Conservation (phyloP, 2,797 vertebrate species). For the Prunella strophiata region DNA sequence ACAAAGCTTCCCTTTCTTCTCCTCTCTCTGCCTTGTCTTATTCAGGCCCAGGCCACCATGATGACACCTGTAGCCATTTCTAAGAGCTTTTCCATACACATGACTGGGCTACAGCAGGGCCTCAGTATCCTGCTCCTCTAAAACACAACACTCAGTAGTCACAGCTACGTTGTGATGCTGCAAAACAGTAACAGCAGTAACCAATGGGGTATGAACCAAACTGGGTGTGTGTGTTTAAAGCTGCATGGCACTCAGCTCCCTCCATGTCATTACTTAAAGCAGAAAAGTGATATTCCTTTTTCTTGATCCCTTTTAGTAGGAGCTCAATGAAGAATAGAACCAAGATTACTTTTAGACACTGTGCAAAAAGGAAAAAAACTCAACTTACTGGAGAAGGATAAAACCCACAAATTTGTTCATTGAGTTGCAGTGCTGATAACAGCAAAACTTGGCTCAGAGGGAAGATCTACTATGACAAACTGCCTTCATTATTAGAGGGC, state of each 20-base stretch:
- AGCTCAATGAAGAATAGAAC: background rate
- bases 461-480: slow-evolving; percentile 62
- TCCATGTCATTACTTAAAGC: background rate
- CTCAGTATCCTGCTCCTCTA: background rate
- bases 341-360: background rate
- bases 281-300: background rate
- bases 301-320: background rate
- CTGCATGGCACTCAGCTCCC: background rate
- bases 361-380: background rate
- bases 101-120: background rate
- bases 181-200: background rate
- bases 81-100: background rate
- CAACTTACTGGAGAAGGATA: background rate
- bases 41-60: background rate
- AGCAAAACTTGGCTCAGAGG: slow-evolving; percentile 14
- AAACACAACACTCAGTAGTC: background rate
- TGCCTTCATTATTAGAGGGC: slow-evolving; percentile 68
- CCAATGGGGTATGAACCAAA: background rate
- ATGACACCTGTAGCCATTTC: background rate
- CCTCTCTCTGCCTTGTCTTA: background rate
- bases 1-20: background rate
- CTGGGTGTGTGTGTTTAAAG: fast-evolving
- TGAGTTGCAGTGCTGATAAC: slow-evolving; percentile 37
- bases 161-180: background rate
- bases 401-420: slow-evolving; percentile 41